These are phyloP conservation scores for Aspidiotus destructor DNA, from an alignment of 2,888 invertebrate species.

Conservation along the genomic window DNA sequence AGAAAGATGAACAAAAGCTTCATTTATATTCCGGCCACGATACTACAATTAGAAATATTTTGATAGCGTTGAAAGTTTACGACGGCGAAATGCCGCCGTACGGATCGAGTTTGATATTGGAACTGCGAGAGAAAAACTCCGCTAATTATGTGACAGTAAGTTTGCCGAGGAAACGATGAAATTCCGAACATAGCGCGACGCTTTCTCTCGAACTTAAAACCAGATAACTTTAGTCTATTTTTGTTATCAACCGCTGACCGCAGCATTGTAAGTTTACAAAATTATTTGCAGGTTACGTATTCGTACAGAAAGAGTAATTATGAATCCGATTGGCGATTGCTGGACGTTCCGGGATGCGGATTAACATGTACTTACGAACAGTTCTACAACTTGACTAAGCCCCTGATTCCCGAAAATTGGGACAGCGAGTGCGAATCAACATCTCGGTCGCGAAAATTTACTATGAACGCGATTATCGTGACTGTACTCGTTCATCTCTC, in stretches of 20 bases:
- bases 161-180: background rate
- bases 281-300: too few species aligned
- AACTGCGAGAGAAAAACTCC: background rate
- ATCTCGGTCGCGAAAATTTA: too few species aligned
- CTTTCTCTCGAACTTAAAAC: too few species aligned
- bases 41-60: background rate
- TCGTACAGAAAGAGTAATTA: background rate
- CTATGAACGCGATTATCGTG: too few species aligned
- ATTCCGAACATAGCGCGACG: too few species aligned
- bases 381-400: background rate
- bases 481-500: too few species aligned
- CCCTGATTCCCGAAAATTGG: background rate
- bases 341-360: constrained; percentile 2
- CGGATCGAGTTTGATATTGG: background rate
- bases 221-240: too few species aligned
- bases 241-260: too few species aligned
- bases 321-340: background rate
- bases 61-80: background rate
- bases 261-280: too few species aligned
- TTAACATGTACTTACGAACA: background rate
- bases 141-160: background rate
- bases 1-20: background rate
- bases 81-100: background rate
- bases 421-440: background rate
- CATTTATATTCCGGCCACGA: constrained; percentile 2